A percentile compares a stretch with the other conserved stretches of the same genome.
Evolutionary conservation across 2,797 vertebrate genomes (phyloP).

Genomic region (Crocidura indochinensis): DNA sequence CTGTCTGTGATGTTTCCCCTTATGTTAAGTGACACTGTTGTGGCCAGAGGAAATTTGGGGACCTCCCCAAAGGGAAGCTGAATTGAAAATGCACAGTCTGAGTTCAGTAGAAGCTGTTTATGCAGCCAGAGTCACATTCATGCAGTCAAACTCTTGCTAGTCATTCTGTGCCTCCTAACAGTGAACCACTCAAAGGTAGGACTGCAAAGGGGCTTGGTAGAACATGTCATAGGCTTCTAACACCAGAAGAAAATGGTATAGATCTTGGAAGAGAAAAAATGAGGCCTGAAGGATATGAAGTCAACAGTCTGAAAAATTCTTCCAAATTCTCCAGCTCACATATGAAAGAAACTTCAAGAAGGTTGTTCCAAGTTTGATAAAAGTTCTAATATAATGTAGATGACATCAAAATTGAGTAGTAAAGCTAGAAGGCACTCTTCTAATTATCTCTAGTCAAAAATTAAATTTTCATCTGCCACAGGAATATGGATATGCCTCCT

Average conservation of each 20-base stretch:
- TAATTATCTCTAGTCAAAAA: conserved; percentile 42
- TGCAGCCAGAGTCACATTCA: neutral
- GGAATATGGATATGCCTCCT: too few relatives aligned
- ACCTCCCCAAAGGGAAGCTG: conserved; percentile 47
- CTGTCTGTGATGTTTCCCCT: conserved; percentile 55
- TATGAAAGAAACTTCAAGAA: conserved; percentile 37
- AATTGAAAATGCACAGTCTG: conserved; percentile 5
- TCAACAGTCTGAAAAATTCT: conserved; percentile 54
- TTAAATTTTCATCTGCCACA: neutral
- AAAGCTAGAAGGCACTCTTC: conserved; percentile 23
- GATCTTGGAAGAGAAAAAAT: neutral
- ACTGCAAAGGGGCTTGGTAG: neutral
- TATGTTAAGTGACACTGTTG: neutral
- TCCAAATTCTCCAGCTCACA: conserved; percentile 25
- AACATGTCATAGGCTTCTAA: neutral
- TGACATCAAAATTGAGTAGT: conserved; percentile 53
- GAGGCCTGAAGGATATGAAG: neutral
- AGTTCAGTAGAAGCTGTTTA: neutral
- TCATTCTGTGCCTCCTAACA: neutral
- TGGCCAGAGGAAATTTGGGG: neutral
- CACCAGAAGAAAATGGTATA: neutral
- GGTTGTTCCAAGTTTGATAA: conserved; percentile 19
- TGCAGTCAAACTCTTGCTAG: neutral
- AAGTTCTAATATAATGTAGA: neutral
- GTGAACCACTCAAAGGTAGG: neutral